Conservation (phyloP, 2,113 vertebrate genomes). For the Onychostruthus taczanowskii region DNA sequence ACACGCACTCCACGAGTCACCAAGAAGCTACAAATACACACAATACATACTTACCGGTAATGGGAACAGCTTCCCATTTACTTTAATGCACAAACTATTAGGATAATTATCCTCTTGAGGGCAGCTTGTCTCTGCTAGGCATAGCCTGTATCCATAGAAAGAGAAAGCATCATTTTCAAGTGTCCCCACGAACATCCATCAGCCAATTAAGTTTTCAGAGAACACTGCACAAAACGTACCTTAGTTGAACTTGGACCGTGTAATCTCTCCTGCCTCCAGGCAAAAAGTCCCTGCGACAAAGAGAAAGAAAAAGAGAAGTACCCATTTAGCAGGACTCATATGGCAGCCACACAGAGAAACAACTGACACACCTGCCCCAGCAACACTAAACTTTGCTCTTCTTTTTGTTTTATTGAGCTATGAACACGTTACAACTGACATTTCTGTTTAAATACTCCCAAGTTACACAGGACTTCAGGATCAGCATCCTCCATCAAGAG, state of each 20-base stretch:
- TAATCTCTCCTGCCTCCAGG: constrained; percentile 94
- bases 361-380: background rate
- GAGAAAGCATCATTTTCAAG: background rate
- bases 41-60: constrained; percentile 83
- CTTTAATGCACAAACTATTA: constrained; percentile 95
- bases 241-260: constrained; percentile 94
- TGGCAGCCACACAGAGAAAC: background rate
- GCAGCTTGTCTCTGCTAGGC: constrained; percentile 96
- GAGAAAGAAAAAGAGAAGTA: background rate
- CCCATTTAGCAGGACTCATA: background rate
- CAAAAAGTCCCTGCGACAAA: constrained; percentile 86
- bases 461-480: background rate
- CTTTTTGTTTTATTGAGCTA: background rate
- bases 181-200: background rate
- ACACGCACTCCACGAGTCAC: background rate
- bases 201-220: background rate
- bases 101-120: constrained; percentile 97
- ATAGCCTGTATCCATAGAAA: constrained; percentile 79
- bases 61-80: constrained; percentile 95
- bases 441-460: background rate
- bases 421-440: fast-evolving
- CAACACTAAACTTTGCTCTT: background rate
- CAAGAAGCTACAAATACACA: background rate
- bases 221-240: constrained; percentile 68
- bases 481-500: background rate